These are phyloP conservation scores for Hypotaenidia okinawae DNA, from an alignment of 2,797 vertebrate genomes.

Conservation along the genomic window DNA sequence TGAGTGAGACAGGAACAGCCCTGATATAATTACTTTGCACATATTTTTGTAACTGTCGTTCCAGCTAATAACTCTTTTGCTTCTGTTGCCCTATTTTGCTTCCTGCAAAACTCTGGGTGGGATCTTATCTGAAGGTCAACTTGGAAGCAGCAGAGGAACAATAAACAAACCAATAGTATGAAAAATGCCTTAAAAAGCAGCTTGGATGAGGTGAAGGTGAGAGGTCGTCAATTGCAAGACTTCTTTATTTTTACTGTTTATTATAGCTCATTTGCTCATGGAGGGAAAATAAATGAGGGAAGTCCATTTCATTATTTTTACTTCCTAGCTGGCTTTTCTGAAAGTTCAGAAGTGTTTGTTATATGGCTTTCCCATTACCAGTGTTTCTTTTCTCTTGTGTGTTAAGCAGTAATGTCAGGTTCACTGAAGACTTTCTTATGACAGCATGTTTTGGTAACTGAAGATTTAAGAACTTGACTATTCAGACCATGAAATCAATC, in stretches of 20 bases:
- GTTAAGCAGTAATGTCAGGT: not conserved
- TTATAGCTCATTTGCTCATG: not conserved
- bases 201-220: not conserved
- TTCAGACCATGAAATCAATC: not conserved
- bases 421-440: not conserved
- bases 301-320: constrained; percentile 19
- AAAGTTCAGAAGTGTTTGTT: not conserved
- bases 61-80: not conserved
- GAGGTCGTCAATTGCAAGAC: not conserved
- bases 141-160: constrained; percentile 36
- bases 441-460: not conserved
- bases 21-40: not conserved
- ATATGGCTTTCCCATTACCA: not conserved
- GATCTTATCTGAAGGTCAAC: constrained; percentile 12
- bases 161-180: constrained; percentile 41
- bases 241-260: constrained; percentile 34
- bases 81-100: not conserved
- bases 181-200: constrained; percentile 42
- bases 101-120: constrained; percentile 12
- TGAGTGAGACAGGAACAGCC: not conserved
- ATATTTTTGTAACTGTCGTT: not conserved
- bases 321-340: not conserved
- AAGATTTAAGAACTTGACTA: not conserved
- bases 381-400: not conserved
- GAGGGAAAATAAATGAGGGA: constrained; percentile 38